Percentiles rank a stretch among this genome's conserved stretches.
These are phyloP conservation scores for Cariama cristata DNA, from an alignment of 2,113 vertebrate species.

Conservation along the genomic window DNA sequence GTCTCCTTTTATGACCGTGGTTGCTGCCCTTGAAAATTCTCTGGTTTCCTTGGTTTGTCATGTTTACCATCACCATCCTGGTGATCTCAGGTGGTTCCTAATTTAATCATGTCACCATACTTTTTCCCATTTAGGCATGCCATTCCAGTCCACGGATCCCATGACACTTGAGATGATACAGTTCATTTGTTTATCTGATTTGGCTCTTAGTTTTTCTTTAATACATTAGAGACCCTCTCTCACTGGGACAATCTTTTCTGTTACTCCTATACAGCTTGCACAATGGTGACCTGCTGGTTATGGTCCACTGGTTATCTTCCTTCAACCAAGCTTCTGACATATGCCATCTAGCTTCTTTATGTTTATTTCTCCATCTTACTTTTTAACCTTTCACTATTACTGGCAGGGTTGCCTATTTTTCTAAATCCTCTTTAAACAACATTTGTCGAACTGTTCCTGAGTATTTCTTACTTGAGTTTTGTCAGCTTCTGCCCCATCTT, in stretches of 20 bases:
- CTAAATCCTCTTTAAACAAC: neutral
- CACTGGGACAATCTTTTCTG: neutral
- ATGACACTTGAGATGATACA: neutral
- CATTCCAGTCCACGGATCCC: neutral
- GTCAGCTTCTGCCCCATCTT: neutral
- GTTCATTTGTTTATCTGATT: neutral
- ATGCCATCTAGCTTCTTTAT: neutral
- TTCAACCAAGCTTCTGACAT: neutral
- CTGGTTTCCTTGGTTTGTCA: neutral
- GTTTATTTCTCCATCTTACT: neutral
- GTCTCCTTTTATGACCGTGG: neutral
- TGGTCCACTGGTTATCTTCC: neutral
- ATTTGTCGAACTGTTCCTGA: neutral
- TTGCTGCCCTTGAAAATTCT: neutral
- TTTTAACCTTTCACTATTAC: neutral
- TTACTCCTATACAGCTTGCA: neutral
- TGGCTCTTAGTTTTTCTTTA: neutral
- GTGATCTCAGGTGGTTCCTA: neutral
- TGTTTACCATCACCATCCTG: neutral
- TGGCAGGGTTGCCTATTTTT: neutral
- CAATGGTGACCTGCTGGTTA: neutral
- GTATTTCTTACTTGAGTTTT: neutral
- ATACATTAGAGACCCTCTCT: neutral
- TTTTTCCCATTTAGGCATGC: neutral
- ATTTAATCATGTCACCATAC: neutral